Percentiles rank a stretch among this genome's conserved stretches.
Evolutionary conservation across 2,113 vertebrate species (phyloP).

Genomic region (Sylvilagus bachmani): DNA sequence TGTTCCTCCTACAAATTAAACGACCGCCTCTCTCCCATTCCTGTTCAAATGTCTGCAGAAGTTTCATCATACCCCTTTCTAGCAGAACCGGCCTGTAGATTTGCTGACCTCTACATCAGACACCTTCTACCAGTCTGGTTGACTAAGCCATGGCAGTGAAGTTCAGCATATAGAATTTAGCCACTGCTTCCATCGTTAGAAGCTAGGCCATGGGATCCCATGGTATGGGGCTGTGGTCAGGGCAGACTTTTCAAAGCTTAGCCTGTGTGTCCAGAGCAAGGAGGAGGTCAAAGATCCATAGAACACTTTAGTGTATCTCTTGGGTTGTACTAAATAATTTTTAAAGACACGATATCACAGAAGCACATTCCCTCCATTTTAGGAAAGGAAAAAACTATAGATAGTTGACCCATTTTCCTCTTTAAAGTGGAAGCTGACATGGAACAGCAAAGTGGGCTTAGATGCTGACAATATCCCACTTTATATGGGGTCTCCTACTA

Average conservation of each 20-base stretch:
- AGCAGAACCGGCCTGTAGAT: neutral
- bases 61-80: neutral
- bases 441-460: neutral
- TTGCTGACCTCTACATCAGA: neutral
- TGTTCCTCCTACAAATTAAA: neutral
- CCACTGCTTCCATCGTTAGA: neutral
- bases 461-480: neutral
- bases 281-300: neutral
- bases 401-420: slow-evolving; percentile 18
- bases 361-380: slow-evolving; percentile 11
- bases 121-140: neutral
- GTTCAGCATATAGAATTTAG: neutral
- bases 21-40: neutral
- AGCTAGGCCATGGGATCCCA: neutral
- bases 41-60: neutral
- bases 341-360: neutral
- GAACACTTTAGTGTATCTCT: neutral
- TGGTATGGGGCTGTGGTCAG: neutral
- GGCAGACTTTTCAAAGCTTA: neutral
- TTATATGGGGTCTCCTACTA: neutral
- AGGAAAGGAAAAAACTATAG: slow-evolving; percentile 8
- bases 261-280: neutral
- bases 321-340: neutral
- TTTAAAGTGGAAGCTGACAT: neutral
- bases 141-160: neutral